Evolutionary conservation across 2,888 invertebrate species (phyloP).

Genomic region (Campoletis raptor): DNA sequence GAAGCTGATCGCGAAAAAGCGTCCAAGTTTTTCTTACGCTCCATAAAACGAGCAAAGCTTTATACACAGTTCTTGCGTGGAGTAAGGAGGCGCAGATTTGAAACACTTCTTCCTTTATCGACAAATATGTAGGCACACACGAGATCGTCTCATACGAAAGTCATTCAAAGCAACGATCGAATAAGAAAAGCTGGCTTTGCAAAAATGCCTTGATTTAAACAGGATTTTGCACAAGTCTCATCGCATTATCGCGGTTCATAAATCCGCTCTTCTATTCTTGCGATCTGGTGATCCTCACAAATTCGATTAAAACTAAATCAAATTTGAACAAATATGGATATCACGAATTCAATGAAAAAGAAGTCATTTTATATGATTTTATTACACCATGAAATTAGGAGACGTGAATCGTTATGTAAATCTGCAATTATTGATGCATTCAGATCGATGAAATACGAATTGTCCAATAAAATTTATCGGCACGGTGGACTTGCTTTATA

Average conservation of each 20-base stretch:
- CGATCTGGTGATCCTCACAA: background rate
- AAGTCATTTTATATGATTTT: background rate
- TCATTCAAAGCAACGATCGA: slow-evolving; percentile 39
- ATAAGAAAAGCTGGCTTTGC: slow-evolving; percentile 32
- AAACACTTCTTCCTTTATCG: slow-evolving; percentile 48
- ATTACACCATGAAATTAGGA: background rate
- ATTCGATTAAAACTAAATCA: background rate
- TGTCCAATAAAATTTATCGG: background rate
- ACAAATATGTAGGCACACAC: slow-evolving; percentile 38
- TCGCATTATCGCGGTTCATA: slow-evolving; percentile 8
- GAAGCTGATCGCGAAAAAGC: slow-evolving; percentile 56
- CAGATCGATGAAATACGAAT: background rate
- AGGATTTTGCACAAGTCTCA: slow-evolving; percentile 40
- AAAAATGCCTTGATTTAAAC: slow-evolving; percentile 64
- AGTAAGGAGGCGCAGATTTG: slow-evolving; percentile 21
- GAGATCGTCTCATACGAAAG: slow-evolving; percentile 22
- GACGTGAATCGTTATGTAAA: background rate
- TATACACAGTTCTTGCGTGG: background rate
- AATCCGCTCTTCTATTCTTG: background rate
- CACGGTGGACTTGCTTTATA: background rate
- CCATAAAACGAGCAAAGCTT: slow-evolving; percentile 57
- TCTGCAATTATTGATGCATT: background rate
- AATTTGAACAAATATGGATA: background rate
- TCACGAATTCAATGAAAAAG: background rate
- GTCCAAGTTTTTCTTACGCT: slow-evolving; percentile 66